Base-by-base conservation (phyloP, 2,888 invertebrate species). In the Apodemia duryi region DNA sequence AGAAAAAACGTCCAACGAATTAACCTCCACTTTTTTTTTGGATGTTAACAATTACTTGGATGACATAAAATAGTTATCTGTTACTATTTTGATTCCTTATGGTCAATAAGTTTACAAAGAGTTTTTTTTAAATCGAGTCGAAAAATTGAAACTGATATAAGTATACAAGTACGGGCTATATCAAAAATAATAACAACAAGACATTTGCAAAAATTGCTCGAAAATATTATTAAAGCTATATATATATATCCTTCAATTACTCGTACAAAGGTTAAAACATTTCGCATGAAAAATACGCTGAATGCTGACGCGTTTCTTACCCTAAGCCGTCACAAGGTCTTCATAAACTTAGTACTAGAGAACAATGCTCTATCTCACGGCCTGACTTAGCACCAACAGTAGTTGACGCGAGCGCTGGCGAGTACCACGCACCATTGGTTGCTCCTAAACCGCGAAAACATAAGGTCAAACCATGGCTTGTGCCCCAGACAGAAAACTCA, bases 361-460 rank as follows among this genome's bases (percentile, higher is more conserved):
- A 75, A 80, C 81, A 84, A 84, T 80, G 84, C 75, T 75, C 77
- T 78, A 88, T 90, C 91, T 80, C 91, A 89, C 90, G 89, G 83
- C 83, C 77, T 75, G 79, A 80, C 81, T 80, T 82, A 80, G 79
- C 77, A 78, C 76, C 72, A 75, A 66, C 71, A 90, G 90, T 90
- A 80, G 80, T 75, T 75, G 74, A 73, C 86, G 88, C 85, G 89
- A 80, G 73, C 82, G 79, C 85, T 80, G 65, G 70, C 82, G 70
- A 79, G 77, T 81, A 88, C 82, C 84, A 91, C 91, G 91, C 89
- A 81, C 80, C 84, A 86, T 79, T 80, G 81, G 80, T 75, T 74
- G 75, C 69, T 71, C 63, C 69, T 71, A 11, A 6, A 60, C 73
- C 65, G 65, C 62, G 67, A 68, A 70, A 68, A 61, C 67, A 64